These are phyloP conservation scores for Euleptes europaea DNA, from an alignment of 2,113 vertebrate genomes.

Conservation along the genomic window DNA sequence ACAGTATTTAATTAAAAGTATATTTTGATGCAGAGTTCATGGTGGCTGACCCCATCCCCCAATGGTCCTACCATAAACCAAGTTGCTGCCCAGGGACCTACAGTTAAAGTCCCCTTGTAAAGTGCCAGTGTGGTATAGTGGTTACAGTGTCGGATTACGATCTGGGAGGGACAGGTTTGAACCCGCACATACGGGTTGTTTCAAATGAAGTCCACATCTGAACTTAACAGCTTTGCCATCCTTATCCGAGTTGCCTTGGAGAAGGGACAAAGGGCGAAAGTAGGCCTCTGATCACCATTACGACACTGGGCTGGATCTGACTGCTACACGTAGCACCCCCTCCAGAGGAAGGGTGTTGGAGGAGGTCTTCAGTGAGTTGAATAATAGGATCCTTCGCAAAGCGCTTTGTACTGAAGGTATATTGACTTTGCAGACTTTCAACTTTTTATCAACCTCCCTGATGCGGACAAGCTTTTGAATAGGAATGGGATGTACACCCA, in stretches of 20 bases:
- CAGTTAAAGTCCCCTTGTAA: not conserved
- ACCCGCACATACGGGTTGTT: not conserved
- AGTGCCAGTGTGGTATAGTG: too few relatives aligned
- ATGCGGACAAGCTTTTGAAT: not conserved
- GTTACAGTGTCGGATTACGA: too few relatives aligned
- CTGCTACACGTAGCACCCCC: too few relatives aligned
- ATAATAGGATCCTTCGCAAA: too few relatives aligned
- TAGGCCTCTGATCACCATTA: not conserved
- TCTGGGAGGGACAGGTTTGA: too few relatives aligned
- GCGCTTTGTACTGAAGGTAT: not conserved
- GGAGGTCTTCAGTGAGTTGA: too few relatives aligned
- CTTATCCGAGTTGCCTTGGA: not conserved
- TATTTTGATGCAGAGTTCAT: too few relatives aligned
- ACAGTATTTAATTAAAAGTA: not conserved
- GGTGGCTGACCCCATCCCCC: too few relatives aligned
- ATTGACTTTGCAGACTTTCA: not conserved
- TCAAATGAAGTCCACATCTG: not conserved
- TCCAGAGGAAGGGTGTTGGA: too few relatives aligned
- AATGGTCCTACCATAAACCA: too few relatives aligned
- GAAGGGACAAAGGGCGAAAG: not conserved
- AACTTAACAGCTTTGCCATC: not conserved
- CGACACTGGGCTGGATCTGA: too few relatives aligned
- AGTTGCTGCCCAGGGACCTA: not conserved
- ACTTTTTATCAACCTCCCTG: not conserved
- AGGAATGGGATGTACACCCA: not conserved